phyloP scores from a whole-genome alignment of 2,113 vertebrate genomes.

The Phrynocephalus versicolor region DNA sequence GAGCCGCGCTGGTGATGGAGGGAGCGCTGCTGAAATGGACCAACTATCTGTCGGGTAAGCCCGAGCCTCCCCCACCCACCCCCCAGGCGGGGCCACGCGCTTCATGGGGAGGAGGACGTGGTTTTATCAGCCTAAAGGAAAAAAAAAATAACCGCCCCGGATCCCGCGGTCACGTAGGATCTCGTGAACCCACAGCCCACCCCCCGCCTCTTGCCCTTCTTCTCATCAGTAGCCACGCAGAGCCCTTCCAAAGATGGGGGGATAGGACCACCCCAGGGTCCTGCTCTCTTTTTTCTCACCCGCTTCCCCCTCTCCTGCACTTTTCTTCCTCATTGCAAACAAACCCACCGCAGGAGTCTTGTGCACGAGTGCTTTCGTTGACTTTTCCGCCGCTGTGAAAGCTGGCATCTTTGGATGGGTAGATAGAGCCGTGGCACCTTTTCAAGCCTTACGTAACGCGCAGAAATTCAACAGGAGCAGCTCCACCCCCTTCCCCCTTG shows the following conservation, averaged over 20 bases:
- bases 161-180: not conserved
- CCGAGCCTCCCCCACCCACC: not conserved
- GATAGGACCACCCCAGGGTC: not conserved
- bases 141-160: too few relatives aligned
- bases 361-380: not conserved
- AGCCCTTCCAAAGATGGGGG: not conserved
- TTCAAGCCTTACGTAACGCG: not conserved
- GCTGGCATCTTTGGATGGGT: not conserved
- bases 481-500: not conserved
- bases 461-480: not conserved
- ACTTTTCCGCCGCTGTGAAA: not conserved
- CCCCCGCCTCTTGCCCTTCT: not conserved
- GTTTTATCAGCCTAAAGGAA: not conserved
- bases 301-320: not conserved
- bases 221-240: not conserved
- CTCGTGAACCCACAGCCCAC: not conserved
- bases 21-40: slow-evolving; percentile 62
- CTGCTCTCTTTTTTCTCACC: not conserved
- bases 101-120: not conserved
- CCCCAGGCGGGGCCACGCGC: not conserved
- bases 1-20: slow-evolving; percentile 42
- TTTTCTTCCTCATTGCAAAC: not conserved
- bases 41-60: slow-evolving; percentile 57
- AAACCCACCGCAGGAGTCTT: too few relatives aligned
- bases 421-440: not conserved